Base-by-base conservation (phyloP, 2,113 vertebrate genomes). In the Percopsis transmontana region DNA sequence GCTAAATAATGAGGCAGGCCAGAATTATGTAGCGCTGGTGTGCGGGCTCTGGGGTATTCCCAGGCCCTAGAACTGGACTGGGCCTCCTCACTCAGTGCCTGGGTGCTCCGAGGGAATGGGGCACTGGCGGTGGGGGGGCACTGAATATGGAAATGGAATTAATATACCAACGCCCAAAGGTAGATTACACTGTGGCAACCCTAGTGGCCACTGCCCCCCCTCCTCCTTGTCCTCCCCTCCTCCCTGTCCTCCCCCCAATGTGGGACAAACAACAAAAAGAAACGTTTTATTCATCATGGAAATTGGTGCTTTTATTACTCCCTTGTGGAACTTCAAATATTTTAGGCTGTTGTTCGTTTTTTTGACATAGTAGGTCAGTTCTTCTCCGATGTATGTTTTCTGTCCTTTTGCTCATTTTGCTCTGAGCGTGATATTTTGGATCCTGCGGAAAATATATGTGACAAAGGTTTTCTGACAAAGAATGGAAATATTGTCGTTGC, bases 1-100 rank as follows among this genome's bases (percentile, higher is more conserved):
- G 87, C 90, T 93, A 93, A 94, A 93, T 94, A 93, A 94, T 93
- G 92, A 93, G 93, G 91, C 85, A 27, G 89, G 82, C 79, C 82
- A 77, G 90, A 93, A 92, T 92, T 91, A 91, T 87, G 76, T 82
- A 65, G 86, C 12, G 65, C 73, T 56, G 75, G 81, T 62, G 60
- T 54, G 53, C 47, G 24, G 87, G 73, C 91, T 92, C 91, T 86
- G 83, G 91, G 91, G 91, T 88, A 91, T 91, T 90, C 82, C 85
- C 75, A 41, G 81, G 84, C 80, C 86, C 85, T 77, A 20, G 20
- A 52, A 77, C 82, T 76, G 45, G 81, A 70, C 74, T 4, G 19
- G 83, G 83, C 80, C 81, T 68, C 62, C 82, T 68, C 61, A 57
- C 82, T 66, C 63, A 52, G 20, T 20, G 74, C 74, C 71, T 58